phyloP scores from a whole-genome alignment of 2,797 vertebrate species.

The Discoglossus pictus region DNA sequence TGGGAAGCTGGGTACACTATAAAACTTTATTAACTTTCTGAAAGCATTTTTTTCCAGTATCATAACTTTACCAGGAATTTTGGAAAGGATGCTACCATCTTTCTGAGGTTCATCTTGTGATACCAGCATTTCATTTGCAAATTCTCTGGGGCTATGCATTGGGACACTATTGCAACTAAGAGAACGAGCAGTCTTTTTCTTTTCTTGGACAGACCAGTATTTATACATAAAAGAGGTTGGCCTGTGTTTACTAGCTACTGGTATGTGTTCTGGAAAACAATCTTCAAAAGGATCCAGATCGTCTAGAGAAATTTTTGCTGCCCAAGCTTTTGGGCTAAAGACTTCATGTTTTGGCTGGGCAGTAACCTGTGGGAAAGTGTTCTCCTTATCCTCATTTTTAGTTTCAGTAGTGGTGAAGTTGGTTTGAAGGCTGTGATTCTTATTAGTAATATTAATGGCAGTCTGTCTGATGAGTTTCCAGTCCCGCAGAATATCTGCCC shows the following conservation, averaged over 20 bases:
- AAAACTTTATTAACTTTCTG: slow-evolving; percentile 89
- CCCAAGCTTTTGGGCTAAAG: slow-evolving; percentile 38
- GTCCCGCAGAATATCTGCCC: slow-evolving; percentile 85
- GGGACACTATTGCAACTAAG: slow-evolving; percentile 87
- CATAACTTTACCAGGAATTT: slow-evolving; percentile 75
- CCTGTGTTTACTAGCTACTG: slow-evolving; percentile 58
- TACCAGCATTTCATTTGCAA: slow-evolving; percentile 55
- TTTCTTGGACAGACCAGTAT: slow-evolving; percentile 69
- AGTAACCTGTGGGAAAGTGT: slow-evolving; percentile 55
- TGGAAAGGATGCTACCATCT: slow-evolving; percentile 62
- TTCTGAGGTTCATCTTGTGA: slow-evolving; percentile 53
- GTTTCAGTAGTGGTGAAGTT: slow-evolving; percentile 43
- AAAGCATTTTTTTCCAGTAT: slow-evolving; percentile 76
- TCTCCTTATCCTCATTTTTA: slow-evolving; percentile 47
- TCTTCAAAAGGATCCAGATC: slow-evolving; percentile 57
- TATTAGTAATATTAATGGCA: slow-evolving; percentile 70
- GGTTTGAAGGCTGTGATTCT: slow-evolving; percentile 53
- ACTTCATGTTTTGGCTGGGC: slow-evolving; percentile 59
- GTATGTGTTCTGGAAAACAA: slow-evolving; percentile 64
- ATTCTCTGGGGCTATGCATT: slow-evolving; percentile 56
- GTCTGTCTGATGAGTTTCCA: slow-evolving; percentile 84
- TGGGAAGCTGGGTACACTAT: slow-evolving; percentile 89
- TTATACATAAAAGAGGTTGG: slow-evolving; percentile 66
- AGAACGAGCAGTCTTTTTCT: slow-evolving; percentile 77
- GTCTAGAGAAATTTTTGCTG: slow-evolving; percentile 50